Evolutionary conservation across 1,140 invertebrate genomes (phyloP).

Genomic region (Neodiprion virginianus): DNA sequence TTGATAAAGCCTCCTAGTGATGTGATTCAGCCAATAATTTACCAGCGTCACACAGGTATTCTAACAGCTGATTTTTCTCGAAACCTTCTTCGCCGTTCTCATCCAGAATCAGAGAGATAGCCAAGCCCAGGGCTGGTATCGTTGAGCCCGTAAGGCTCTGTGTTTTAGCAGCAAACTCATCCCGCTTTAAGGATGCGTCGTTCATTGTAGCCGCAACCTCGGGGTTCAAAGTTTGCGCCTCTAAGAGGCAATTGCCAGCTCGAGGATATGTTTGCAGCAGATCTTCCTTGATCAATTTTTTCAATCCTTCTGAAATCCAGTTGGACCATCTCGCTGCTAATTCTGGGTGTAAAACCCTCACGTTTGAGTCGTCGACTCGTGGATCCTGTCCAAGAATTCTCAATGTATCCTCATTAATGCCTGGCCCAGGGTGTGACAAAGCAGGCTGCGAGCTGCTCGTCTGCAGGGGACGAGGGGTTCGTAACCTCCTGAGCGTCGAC

Average conservation of each 20-base stretch:
- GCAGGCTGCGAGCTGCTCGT: not conserved
- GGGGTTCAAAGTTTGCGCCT: slow-evolving; percentile 24
- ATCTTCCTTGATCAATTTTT: slow-evolving; percentile 16
- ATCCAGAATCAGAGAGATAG: slow-evolving; percentile 24
- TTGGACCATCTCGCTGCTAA: slow-evolving; percentile 12
- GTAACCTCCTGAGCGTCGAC: not conserved
- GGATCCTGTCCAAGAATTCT: not conserved
- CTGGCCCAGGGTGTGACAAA: not conserved
- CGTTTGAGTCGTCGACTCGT: slow-evolving; percentile 2
- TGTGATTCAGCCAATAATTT: slow-evolving; percentile 22
- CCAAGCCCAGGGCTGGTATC: slow-evolving; percentile 22
- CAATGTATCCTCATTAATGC: not conserved
- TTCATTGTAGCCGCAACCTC: slow-evolving; percentile 23
- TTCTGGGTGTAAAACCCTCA: not conserved
- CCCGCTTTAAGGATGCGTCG: slow-evolving; percentile 23
- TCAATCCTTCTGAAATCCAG: slow-evolving; percentile 11
- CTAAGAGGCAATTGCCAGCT: slow-evolving; percentile 18
- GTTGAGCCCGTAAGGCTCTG: slow-evolving; percentile 28
- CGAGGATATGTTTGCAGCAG: slow-evolving; percentile 4
- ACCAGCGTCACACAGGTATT: slow-evolving; percentile 27
- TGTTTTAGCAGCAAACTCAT: slow-evolving; percentile 23
- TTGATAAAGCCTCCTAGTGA: slow-evolving; percentile 21
- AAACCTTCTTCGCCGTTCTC: slow-evolving; percentile 26
- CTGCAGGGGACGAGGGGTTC: not conserved
- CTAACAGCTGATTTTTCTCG: slow-evolving; percentile 18